Percentiles rank a stretch among this genome's conserved stretches.
Evolutionary conservation across 2,113 vertebrate species (phyloP).

Genomic region (Eretmochelys imbricata): DNA sequence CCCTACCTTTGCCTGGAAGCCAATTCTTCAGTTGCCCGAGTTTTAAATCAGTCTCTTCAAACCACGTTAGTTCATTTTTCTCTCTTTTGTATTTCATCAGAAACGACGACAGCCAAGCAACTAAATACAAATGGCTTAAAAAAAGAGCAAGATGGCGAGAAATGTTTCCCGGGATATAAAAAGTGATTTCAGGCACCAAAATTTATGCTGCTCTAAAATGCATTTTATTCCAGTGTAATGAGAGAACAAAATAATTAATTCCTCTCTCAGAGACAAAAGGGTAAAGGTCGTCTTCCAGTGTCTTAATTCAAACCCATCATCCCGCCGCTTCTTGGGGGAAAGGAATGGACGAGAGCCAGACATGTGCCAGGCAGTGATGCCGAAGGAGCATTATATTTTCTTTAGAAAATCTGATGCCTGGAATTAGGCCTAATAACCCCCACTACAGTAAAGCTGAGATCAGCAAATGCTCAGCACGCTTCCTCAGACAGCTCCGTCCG

Average conservation of each 20-base stretch:
- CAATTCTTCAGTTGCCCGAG: background rate
- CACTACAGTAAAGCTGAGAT: background rate
- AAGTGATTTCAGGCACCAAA: slow-evolving; percentile 26
- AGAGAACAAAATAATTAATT: slow-evolving; percentile 69
- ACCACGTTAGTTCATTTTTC: background rate
- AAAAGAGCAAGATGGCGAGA: slow-evolving; percentile 5
- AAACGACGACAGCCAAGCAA: background rate
- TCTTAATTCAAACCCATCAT: background rate
- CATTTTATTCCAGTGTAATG: slow-evolving; percentile 56
- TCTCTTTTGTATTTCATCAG: slow-evolving; percentile 17
- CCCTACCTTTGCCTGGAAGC: background rate
- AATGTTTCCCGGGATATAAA: slow-evolving; percentile 14
- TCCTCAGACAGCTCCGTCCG: background rate
- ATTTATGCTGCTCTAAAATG: slow-evolving; percentile 51
- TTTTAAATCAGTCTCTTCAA: background rate
- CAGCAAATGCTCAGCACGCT: background rate
- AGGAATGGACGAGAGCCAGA: fast-evolving
- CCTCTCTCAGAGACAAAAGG: slow-evolving; percentile 54
- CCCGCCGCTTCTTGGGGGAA: fast-evolving
- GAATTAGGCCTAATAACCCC: background rate
- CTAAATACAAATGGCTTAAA: slow-evolving; percentile 2
- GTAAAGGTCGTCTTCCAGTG: background rate
- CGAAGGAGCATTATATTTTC: background rate
- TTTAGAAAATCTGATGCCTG: background rate
- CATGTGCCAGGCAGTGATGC: background rate